Conservation (phyloP, 2,888 invertebrate genomes). For the Trisateles emortualis region DNA sequence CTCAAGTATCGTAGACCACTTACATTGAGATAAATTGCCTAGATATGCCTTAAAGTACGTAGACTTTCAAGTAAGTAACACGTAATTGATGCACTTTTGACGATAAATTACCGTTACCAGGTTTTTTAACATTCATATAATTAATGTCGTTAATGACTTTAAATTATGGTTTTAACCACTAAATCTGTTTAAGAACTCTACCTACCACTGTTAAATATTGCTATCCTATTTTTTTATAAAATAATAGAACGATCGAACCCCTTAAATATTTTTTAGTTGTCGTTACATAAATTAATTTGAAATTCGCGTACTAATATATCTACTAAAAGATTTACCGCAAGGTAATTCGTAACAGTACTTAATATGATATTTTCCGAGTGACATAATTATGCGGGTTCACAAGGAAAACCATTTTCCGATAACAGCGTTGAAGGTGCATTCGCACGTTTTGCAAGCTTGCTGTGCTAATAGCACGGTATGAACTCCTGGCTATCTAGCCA, state of each 20-base stretch:
- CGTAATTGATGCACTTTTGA: conserved; percentile 9
- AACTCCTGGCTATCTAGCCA: too few species aligned
- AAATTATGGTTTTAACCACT: neutral
- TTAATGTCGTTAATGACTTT: neutral
- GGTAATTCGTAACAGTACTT: too few species aligned
- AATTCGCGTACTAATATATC: too few species aligned
- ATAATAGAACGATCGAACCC: neutral
- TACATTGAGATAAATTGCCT: conserved; percentile 34
- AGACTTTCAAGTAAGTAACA: conserved; percentile 18
- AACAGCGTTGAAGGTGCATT: neutral
- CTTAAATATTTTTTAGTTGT: too few species aligned
- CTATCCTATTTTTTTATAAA: neutral
- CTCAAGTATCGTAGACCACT: conserved; percentile 43
- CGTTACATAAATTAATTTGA: too few species aligned
- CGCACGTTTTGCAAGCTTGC: neutral
- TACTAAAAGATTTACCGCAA: too few species aligned
- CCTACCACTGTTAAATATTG: neutral
- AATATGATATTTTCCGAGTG: neutral
- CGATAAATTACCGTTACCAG: neutral
- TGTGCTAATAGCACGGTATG: too few species aligned
- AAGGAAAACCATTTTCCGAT: neutral
- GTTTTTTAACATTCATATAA: neutral
- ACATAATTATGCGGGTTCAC: neutral
- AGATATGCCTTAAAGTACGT: conserved; percentile 23
- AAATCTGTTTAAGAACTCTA: neutral